Evolutionary conservation across 2,888 invertebrate genomes (phyloP), one percentile per base, ranked within the genome.

Genomic region (Eupithecia abbreviata): DNA sequence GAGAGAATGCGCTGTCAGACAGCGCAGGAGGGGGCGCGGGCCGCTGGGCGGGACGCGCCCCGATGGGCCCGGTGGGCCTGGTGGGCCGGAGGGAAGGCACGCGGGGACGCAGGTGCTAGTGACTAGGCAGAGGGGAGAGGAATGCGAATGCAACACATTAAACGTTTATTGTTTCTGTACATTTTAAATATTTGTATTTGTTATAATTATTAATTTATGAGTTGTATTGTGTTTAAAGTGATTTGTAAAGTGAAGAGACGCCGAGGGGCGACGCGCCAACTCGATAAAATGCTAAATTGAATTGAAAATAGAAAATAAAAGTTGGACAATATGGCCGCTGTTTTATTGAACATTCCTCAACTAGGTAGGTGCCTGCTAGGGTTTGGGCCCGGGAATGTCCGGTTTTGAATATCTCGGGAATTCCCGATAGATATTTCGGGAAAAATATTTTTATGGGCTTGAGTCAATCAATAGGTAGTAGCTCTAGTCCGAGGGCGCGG

Each of bases 151-250:
- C 84, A 82, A 83, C 83, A 82, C 84, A 84, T 86, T 85, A 82
- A 84, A 84, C 86, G 89, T 90, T 68, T 89, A 89, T 90, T 90
- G 87, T 91, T 91, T 90, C 87, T 91, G 91, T 92, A 92, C 87
- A 92, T 91, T 90, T 89, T 87, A 89, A 89, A 88, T 85, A 86
- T 87, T 69, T 86, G 86, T 89, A 88, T 92, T 89, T 91, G 91
- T 92, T 92, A 91, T 92, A 92, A 30, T 30, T 30, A 30, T 30
- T 30, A 30, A 30, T 92, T 91, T 91, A 92, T 91, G 91, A 91
- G 89, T 90, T 89, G 88, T 88, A 89, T 84, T 58, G 55, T 88
- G 89, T 90, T 89, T 84, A 86, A 89, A 89, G 82, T 83, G 85
- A 85, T 85, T 83, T 85, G 86, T 85, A 85, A 83, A 87, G 84